A percentile compares a stretch with the other conserved stretches of the same genome.
Conservation (phyloP, 2,888 invertebrate species). For the Aporophyla lueneburgensis region DNA sequence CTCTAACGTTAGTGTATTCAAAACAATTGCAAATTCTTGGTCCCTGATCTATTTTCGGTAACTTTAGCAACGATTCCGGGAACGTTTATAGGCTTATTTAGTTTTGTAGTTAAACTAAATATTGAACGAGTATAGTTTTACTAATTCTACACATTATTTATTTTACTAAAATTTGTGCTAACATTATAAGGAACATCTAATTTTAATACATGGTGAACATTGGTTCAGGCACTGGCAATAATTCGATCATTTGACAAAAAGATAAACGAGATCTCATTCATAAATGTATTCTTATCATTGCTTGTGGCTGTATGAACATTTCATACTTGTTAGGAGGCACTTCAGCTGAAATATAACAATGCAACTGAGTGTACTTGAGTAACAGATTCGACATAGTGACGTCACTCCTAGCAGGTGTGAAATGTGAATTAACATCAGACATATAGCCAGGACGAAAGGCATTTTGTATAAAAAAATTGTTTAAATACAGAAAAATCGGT, state of each 20-base stretch:
- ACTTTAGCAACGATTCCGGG: constrained; percentile 53
- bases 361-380: neutral
- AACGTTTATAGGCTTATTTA: constrained; percentile 16
- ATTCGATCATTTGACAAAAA: constrained; percentile 2
- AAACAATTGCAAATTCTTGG: constrained; percentile 22
- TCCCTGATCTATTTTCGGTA: constrained; percentile 26
- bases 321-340: constrained; percentile 35
- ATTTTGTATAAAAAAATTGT: neutral
- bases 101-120: constrained; percentile 17
- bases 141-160: constrained; percentile 20
- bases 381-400: neutral
- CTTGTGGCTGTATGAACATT: constrained; percentile 56
- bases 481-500: constrained; percentile 26
- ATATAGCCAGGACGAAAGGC: constrained; percentile 58
- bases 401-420: constrained; percentile 32
- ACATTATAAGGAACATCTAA: constrained; percentile 27
- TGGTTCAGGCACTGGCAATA: constrained; percentile 37
- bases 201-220: constrained; percentile 33
- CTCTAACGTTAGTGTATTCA: constrained; percentile 13
- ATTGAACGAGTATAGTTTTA: constrained; percentile 9
- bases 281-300: constrained; percentile 46
- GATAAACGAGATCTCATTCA: constrained; percentile 6
- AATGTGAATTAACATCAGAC: constrained; percentile 44
- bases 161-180: constrained; percentile 46
- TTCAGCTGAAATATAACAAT: constrained; percentile 35